These are phyloP conservation scores for Anableps anableps DNA, from an alignment of 2,797 vertebrate genomes.

Conservation along the genomic window DNA sequence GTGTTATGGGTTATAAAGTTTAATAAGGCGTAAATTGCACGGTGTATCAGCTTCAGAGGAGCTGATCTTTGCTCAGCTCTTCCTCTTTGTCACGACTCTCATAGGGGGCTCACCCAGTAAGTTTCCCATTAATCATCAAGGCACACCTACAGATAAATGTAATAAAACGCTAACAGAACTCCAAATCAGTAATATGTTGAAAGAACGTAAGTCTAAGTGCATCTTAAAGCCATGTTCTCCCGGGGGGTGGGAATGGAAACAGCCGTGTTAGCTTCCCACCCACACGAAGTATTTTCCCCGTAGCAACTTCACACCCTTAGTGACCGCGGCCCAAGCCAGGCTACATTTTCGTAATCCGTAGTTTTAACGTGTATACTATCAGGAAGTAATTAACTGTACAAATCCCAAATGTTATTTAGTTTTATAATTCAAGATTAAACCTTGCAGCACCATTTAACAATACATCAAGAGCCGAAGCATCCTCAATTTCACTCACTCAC, in stretches of 20 bases:
- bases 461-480: constrained; percentile 10
- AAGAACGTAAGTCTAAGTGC: neutral
- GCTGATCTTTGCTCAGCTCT: constrained; percentile 1
- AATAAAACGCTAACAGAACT: neutral
- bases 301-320: neutral
- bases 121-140: neutral
- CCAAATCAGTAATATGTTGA: neutral
- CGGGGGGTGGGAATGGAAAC: neutral
- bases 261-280: neutral
- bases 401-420: neutral
- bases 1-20: too few relatives aligned
- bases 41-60: neutral
- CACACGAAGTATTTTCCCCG: neutral
- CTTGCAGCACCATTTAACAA: constrained; percentile 20
- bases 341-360: neutral
- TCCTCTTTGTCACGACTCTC: neutral
- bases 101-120: neutral
- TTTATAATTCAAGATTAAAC: constrained; percentile 1
- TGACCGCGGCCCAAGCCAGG: neutral
- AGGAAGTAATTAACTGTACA: too few relatives aligned
- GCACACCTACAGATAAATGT: neutral
- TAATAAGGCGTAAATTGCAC: neutral
- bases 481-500: constrained; percentile 52
- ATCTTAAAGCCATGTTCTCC: neutral
- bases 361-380: too few relatives aligned